phyloP scores from a whole-genome alignment of 2,113 vertebrate species.

The Oenanthe oenanthe region DNA sequence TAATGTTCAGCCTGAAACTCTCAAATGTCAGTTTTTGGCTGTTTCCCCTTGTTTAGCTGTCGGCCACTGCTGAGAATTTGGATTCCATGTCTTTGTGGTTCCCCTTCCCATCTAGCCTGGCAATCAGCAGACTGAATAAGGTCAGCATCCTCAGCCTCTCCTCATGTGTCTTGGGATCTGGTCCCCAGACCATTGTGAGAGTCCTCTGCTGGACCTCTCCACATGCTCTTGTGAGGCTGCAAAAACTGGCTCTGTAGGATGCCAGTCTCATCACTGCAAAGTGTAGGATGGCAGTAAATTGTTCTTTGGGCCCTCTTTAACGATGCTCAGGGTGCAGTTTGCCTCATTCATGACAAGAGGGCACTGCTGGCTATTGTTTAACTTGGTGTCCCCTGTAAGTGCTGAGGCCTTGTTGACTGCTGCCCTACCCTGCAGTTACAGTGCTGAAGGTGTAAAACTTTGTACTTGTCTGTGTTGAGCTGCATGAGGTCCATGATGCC shows the following conservation, averaged over 20 bases:
- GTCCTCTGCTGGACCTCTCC: background rate
- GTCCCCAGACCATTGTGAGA: background rate
- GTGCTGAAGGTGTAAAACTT: background rate
- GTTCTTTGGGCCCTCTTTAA: background rate
- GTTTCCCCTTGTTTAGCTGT: background rate
- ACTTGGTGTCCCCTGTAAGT: fast-evolving
- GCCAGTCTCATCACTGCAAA: background rate
- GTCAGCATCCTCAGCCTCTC: background rate
- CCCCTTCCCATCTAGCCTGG: background rate
- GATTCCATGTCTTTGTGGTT: background rate
- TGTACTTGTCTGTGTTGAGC: background rate
- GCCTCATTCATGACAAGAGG: background rate
- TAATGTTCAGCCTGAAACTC: background rate
- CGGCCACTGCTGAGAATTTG: background rate
- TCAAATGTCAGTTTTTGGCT: background rate
- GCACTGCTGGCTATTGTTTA: background rate
- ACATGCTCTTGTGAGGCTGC: background rate
- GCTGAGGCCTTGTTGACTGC: background rate
- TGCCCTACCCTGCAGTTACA: background rate
- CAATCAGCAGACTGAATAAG: background rate
- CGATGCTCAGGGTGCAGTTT: background rate
- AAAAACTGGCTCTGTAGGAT: background rate
- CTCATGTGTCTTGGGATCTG: fast-evolving
- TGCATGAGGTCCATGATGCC: background rate
- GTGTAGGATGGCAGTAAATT: background rate